Base-by-base conservation (phyloP, 2,888 invertebrate species). In the Junonia oenone region DNA sequence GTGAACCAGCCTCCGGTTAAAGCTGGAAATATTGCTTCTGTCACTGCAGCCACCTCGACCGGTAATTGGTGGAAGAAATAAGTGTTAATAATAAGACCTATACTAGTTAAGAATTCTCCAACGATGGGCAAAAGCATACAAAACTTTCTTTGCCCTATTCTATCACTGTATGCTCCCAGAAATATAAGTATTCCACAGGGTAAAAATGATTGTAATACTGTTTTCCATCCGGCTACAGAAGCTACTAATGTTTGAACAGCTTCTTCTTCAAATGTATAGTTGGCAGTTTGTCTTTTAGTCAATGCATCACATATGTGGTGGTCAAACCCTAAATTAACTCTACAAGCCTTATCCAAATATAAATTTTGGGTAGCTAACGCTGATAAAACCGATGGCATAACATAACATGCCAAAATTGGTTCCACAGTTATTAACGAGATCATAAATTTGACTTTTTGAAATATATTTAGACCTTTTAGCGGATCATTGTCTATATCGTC, bases 1-100 rank as follows among this genome's bases (percentile, higher is more conserved):
- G 96, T 96, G 75, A 96, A 95, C 96, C 96, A 96, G 6, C 96
- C 96, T 8, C 96, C 95, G 0, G 95, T 95, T 6, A 96, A 72
- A 0, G 95, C 95, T 2, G 96, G 96, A 78, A 96, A 96, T 62
- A 96, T 91, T 0, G 95, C 95, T 78, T 96, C 96, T 0, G 95
- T 93, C 4, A 96, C 91, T 0, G 95, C 96, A 13, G 95, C 94
- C 1, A 92, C 94, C 84, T 96, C 96, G 91, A 96, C 95, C 0
- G 96, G 95, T 35, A 95, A 81, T 71, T 95, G 92, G 73, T 95
- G 92, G 76, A 95, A 96, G 79, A 92, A 95, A 72, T 94, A 96
- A 14, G 95, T 95, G 76, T 96, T 96, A 2, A 95, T 75, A 67
- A 96, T 94, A 11, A 96, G 89, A 1, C 96, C 95, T 33, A 96